Conservation (phyloP, 1,140 invertebrate genomes). For the Whitmania pigra region DNA sequence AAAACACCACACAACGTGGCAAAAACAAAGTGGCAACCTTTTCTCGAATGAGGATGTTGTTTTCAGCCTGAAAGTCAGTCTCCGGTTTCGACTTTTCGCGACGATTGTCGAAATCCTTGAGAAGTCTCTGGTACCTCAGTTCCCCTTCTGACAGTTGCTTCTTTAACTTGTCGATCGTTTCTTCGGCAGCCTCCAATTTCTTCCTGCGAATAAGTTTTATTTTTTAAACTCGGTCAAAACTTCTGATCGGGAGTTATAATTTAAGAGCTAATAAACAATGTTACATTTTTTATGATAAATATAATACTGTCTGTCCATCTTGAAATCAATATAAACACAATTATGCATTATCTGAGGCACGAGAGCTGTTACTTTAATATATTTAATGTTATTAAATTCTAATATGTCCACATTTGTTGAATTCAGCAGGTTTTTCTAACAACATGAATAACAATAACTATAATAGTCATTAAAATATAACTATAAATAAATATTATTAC, state of each 20-base stretch:
- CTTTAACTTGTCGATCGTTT: constrained; percentile 20
- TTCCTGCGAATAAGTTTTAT: not conserved
- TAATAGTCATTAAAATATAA: too few species aligned
- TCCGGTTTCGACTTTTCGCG: constrained; percentile 39
- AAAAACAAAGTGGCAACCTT: constrained; percentile 39
- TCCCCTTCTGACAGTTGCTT: constrained; percentile 37
- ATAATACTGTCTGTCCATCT: too few species aligned
- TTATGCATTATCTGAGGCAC: too few species aligned
- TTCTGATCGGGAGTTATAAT: too few species aligned
- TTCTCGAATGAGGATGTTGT: constrained; percentile 42
- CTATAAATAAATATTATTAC: too few species aligned
- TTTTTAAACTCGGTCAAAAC: too few species aligned
- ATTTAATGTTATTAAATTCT: too few species aligned
- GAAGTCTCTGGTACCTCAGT: constrained; percentile 34
- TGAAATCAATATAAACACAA: too few species aligned
- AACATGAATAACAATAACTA: too few species aligned
- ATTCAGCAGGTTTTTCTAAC: too few species aligned
- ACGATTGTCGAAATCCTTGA: constrained; percentile 37
- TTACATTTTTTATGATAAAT: not conserved
- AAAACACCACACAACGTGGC: not conserved
- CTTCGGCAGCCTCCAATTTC: constrained; percentile 21
- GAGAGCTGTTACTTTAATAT: too few species aligned
- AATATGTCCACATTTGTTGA: too few species aligned
- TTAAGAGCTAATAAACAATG: not conserved
- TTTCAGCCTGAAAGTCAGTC: constrained; percentile 44